Evolutionary conservation across 2,113 vertebrate species (phyloP).

Genomic region (Agapornis roseicollis): DNA sequence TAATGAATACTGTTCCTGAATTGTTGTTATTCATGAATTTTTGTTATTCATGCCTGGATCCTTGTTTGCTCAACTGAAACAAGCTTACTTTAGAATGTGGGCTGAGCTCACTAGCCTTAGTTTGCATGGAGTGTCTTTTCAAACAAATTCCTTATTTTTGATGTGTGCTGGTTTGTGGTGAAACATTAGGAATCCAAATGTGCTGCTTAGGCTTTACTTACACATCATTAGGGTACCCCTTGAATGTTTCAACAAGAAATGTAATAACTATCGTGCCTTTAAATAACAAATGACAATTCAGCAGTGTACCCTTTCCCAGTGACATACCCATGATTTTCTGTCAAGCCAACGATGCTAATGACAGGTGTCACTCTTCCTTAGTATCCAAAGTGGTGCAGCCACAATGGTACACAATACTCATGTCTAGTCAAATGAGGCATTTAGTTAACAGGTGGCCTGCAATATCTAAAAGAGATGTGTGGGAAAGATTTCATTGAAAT

Average conservation of each 20-base stretch:
- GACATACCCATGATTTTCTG: background rate
- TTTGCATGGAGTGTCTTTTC: background rate
- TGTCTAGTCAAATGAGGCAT: background rate
- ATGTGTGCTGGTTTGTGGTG: background rate
- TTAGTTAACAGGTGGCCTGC: background rate
- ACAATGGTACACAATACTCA: background rate
- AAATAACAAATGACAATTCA: background rate
- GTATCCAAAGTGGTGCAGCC: background rate
- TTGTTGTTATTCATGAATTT: background rate
- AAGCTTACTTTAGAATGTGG: background rate
- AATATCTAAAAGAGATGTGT: background rate
- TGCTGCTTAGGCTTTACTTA: background rate
- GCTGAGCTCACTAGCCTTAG: background rate
- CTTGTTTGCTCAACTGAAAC: background rate
- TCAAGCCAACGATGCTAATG: background rate
- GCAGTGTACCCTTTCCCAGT: background rate
- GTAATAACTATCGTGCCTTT: background rate
- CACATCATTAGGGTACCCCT: background rate
- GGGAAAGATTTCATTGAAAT: slow-evolving; percentile 5
- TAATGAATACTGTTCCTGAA: background rate
- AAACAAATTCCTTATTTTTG: background rate
- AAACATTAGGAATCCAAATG: background rate
- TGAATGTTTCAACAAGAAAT: background rate
- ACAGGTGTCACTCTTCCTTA: background rate
- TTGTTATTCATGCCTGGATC: background rate